These are phyloP conservation scores for Babyrousa celebensis DNA, from an alignment of 2,797 vertebrate genomes.

Conservation along the genomic window DNA sequence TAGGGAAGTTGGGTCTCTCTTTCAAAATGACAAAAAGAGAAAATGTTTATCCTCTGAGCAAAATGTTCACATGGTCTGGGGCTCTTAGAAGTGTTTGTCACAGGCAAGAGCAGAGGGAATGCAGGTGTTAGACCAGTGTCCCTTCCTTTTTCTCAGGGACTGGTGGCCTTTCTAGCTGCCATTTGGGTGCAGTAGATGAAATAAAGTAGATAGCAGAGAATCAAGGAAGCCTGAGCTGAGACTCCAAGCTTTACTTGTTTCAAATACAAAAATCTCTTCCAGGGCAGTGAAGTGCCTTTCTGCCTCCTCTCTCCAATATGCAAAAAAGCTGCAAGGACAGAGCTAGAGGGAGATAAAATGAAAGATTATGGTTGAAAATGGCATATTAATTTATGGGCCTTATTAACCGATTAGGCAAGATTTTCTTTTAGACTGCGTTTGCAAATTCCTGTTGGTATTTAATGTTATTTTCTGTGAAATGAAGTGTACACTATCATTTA, in stretches of 20 bases:
- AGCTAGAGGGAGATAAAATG: not conserved
- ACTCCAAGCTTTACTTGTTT: not conserved
- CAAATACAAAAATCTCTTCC: not conserved
- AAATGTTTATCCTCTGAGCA: not conserved
- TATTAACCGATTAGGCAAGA: constrained; percentile 74
- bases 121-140: not conserved
- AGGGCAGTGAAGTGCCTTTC: not conserved
- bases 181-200: not conserved
- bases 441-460: constrained; percentile 83
- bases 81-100: not conserved
- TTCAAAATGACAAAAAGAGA: constrained; percentile 78
- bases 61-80: not conserved
- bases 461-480: constrained; percentile 86
- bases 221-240: not conserved
- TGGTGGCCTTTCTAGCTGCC: not conserved
- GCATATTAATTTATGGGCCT: constrained; percentile 73
- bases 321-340: constrained; percentile 44
- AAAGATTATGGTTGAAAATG: constrained; percentile 31
- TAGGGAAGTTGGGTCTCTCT: constrained; percentile 76
- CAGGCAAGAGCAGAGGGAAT: not conserved
- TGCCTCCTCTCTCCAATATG: not conserved
- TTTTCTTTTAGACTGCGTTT: constrained; percentile 71
- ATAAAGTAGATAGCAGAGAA: not conserved
- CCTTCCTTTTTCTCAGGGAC: not conserved
- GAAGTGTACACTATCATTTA: constrained; percentile 86